Base-by-base conservation (phyloP, 2,888 invertebrate genomes). In the Drosophila birchii region DNA sequence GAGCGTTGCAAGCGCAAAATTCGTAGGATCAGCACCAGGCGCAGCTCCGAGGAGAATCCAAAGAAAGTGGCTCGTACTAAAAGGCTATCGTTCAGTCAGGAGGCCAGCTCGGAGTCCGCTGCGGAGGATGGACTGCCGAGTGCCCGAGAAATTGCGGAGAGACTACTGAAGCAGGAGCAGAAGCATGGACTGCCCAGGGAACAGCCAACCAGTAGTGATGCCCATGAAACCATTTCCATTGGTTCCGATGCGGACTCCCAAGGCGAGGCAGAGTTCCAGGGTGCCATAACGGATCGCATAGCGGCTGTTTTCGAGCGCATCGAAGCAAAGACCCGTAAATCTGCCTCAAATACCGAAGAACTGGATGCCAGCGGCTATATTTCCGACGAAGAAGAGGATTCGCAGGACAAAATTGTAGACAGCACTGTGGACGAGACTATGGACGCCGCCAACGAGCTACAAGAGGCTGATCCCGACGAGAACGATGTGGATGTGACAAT, bases 71-170 rank as follows among this genome's bases (percentile, higher is more conserved):
- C 41, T 1, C 64, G 64, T 1, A 34, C 16, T 12, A 45, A 38
- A 3, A 69, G 26, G 14, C 12, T 32, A 2, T 90, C 57, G 68
- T 73, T n/a, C n/a, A 26, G 29, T 5, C 72, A 76, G 5, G 74
- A 70, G 0, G 78, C 72, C 9, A 90, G 89, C 26, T 89, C 85
- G 26, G 90, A 90, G 6, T 80, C 78, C 4, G 76, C 69, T 16
- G 63, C 41, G 5, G 87, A 82, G 5, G 81, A 81, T 29, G 70
- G 72, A 1, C 64, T 80, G n/a, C 81, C 91, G 0, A 90, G 90
- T 20, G 92, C 92, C 6, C 86, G 92, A 6, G 86, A 90, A 55
- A 92, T 92, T 39, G 92, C 90, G 6, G 92, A 91, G 58, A 82
- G 87, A 12, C 84, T 92, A 2, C 69, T 92, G 2, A 58, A 70